Evolutionary conservation across 2,888 invertebrate genomes (phyloP), one percentile per base, ranked within the genome.

Genomic region (Furcula furcula): DNA sequence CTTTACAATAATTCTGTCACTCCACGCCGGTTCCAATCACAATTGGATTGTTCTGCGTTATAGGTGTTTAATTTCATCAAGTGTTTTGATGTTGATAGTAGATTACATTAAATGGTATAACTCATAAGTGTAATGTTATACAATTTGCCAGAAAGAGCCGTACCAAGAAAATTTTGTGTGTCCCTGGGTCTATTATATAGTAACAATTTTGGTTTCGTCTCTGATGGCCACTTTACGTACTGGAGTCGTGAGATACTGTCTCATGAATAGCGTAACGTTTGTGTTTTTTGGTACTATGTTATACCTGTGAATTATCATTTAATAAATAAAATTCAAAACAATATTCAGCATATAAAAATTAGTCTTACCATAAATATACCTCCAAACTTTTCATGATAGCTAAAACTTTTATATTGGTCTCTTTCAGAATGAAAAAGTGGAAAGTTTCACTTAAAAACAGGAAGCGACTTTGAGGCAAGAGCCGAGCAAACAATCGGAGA

Each of bases 401-500:
- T 12, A 23, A 2, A 25, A 25, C 22, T 22, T 22, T 22, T 5
- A 10, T 7, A 25, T 13, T 13, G 25, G 7, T 10, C n/a, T 1
- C 27, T 7, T 9, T 27, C 9, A 6, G 16, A 15, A 4, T 27
- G 28, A 28, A 27, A 25, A n/a, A 21, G 5, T 9, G n/a, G 13
- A 2, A 28, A 28, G 28, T 27, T 27, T 16, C 16, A 27, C 28
- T 28, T 16, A 27, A 23, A 37, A 58, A 46, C 55, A 54, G 57
- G 53, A 63, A 60, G 49, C 36, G 29, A 38, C 36, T 31, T 28
- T 31, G 32, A 49, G 47, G 52, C 46, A 44, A 37, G 31, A 30
- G 33, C 36, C 48, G 45, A 47, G 65, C 76, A 74, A 78, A 80
- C 78, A 81, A 81, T 80, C 68, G 72, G 53, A 64, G 65, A 55